These are phyloP conservation scores for Tarsius wallacei DNA, from an alignment of 2,797 vertebrate genomes.

Conservation along the genomic window DNA sequence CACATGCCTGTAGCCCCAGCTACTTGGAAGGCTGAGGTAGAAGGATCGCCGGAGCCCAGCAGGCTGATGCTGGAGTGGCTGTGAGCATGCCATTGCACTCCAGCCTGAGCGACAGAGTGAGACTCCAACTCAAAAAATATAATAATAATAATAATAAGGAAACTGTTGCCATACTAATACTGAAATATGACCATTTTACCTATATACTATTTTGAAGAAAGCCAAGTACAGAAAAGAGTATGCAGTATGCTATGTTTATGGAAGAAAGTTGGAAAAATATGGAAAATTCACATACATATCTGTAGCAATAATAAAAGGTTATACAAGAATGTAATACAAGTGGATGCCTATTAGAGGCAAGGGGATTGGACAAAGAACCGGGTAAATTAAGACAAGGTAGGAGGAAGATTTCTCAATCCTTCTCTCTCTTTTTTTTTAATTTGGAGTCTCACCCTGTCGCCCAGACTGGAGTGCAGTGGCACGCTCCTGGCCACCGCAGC, in stretches of 20 bases:
- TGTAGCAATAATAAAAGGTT: slow-evolving; percentile 15
- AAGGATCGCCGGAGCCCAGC: too few relatives aligned
- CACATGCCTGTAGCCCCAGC: too few relatives aligned
- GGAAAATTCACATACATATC: neutral
- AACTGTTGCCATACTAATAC: neutral
- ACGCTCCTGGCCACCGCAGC: too few relatives aligned
- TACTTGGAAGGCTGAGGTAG: too few relatives aligned
- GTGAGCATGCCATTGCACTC: too few relatives aligned
- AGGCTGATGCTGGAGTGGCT: too few relatives aligned
- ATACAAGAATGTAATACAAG: slow-evolving; percentile 12
- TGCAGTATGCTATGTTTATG: neutral
- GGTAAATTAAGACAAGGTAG: slow-evolving; percentile 1
- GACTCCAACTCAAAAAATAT: too few relatives aligned
- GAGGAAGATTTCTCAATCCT: slow-evolving; percentile 3
- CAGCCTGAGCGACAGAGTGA: too few relatives aligned
- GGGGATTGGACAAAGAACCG: neutral
- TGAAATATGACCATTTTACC: neutral
- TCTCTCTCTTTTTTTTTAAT: too few relatives aligned
- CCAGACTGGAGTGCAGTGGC: too few relatives aligned
- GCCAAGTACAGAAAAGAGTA: neutral
- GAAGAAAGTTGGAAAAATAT: slow-evolving; percentile 55
- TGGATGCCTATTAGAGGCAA: neutral
- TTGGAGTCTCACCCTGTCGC: too few relatives aligned
- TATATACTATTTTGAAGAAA: neutral
- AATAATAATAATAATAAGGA: neutral